Evolutionary conservation across 1,140 invertebrate species (phyloP), one percentile per base, ranked within the genome.

Genomic region (Branchinecta lynchi): DNA sequence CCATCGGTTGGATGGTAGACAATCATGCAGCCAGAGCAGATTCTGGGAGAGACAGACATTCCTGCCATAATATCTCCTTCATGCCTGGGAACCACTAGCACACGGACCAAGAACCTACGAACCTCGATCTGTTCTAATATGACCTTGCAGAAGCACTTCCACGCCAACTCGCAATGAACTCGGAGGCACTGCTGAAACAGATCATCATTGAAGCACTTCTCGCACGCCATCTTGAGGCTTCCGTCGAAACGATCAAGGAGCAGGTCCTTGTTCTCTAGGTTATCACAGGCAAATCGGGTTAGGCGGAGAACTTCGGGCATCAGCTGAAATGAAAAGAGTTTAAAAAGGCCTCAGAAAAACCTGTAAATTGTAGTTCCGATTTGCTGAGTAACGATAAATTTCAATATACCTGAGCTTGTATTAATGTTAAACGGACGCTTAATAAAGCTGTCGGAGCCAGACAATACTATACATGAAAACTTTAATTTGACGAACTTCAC

Each of bases 61-160:
- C 2, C 32, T 3, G 10, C n/a, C 17, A 68, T 32, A 20, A 32
- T 32, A 67, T 3, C 32, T 32, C 32, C 32, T n/a, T n/a, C n/a
- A n/a, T n/a, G n/a, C n/a, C 32, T 32, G 32, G 32, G 32, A 32
- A 32, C 32, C 32, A 5, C 2, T 32, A 32, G 32, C 32, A 5
- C 32, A 32, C 32, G 32, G 32, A 32, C 32, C 32, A 32, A 32
- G 32, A 32, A 32, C 2, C 32, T 60, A 60, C 51, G 12, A 12
- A 60, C 51, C 51, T 60, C 51, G 17, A 60, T 60, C 17, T 60
- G 12, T 20, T 60, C 51, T 15, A 68, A 68, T 44, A 43, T 15
- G 17, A 68, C 12, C 43, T 68, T 68, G n/a, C 67, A 68, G 44
- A 15, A 60, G 51, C 12, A 70, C 67, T 44, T 65, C 21, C 43